Evolutionary conservation across 2,797 vertebrate genomes (phyloP).

Genomic region (Halcyon chelicuti): DNA sequence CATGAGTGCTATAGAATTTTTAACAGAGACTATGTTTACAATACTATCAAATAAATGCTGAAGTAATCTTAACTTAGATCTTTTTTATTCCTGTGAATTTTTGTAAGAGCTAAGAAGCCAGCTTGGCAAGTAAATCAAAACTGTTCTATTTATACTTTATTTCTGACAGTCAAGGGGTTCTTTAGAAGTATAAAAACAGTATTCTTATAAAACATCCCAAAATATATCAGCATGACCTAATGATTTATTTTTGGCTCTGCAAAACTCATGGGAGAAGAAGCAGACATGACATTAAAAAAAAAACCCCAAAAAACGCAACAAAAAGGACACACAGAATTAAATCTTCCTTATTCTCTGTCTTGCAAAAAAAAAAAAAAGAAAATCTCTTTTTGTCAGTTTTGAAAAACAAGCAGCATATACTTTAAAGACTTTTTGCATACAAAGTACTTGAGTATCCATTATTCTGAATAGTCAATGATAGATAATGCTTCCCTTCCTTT

Average conservation of each 20-base stretch:
- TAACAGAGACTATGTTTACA: neutral
- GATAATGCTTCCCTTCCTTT: neutral
- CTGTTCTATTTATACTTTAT: conserved; percentile 43
- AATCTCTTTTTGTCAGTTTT: neutral
- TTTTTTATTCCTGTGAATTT: conserved; percentile 2
- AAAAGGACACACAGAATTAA: neutral
- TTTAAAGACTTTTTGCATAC: neutral
- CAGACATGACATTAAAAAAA: neutral
- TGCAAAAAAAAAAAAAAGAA: neutral
- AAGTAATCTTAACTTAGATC: conserved; percentile 23
- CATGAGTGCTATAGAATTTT: neutral
- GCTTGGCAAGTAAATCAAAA: conserved; percentile 53
- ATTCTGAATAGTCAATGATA: neutral
- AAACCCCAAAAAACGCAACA: neutral
- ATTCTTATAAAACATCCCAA: conserved; percentile 27
- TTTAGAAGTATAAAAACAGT: conserved; percentile 41
- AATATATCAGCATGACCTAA: conserved; percentile 35
- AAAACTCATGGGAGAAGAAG: neutral
- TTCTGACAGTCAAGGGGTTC: conserved; percentile 27
- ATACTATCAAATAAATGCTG: neutral
- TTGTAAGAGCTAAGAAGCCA: neutral
- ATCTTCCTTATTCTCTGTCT: neutral
- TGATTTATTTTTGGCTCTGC: conserved; percentile 25
- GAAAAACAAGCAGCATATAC: neutral
- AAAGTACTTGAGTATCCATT: neutral